Evolutionary conservation across 1,140 invertebrate genomes (phyloP).

Genomic region (Calliphora vicina): DNA sequence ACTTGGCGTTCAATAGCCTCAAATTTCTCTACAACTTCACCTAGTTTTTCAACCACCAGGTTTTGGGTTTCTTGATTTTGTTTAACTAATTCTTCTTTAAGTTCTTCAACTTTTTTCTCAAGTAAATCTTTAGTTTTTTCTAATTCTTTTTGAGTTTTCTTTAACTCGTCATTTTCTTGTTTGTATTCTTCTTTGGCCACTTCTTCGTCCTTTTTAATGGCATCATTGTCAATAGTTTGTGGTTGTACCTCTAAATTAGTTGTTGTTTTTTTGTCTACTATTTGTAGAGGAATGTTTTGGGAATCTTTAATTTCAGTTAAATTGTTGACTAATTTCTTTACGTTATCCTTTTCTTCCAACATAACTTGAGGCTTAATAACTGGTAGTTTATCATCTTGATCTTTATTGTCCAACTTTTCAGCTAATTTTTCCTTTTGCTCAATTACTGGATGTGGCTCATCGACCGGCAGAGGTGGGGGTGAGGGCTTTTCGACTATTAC

Average conservation of each 20-base stretch:
- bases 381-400: background rate
- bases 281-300: background rate
- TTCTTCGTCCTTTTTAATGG: slow-evolving; percentile 67
- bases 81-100: slow-evolving; percentile 64
- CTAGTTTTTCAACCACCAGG: slow-evolving; percentile 43
- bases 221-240: slow-evolving; percentile 54
- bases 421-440: background rate
- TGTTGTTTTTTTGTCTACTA: background rate
- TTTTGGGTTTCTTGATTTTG: slow-evolving; percentile 53
- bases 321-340: background rate
- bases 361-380: background rate
- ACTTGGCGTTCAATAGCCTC: slow-evolving; percentile 43
- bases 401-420: slow-evolving; percentile 17
- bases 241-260: slow-evolving; percentile 4
- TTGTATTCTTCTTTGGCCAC: slow-evolving; percentile 64
- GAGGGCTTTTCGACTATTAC: slow-evolving; percentile 36
- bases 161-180: slow-evolving; percentile 62
- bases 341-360: background rate
- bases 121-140: slow-evolving; percentile 68
- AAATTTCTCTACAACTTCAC: slow-evolving; percentile 46
- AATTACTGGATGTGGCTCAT: slow-evolving; percentile 46
- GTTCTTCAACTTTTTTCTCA: slow-evolving; percentile 62
- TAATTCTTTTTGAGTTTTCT: slow-evolving; percentile 65
- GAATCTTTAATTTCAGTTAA: background rate
- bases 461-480: slow-evolving; percentile 52